phyloP scores from a whole-genome alignment of 2,113 vertebrate species.

The Rhinichthys klamathensis region DNA sequence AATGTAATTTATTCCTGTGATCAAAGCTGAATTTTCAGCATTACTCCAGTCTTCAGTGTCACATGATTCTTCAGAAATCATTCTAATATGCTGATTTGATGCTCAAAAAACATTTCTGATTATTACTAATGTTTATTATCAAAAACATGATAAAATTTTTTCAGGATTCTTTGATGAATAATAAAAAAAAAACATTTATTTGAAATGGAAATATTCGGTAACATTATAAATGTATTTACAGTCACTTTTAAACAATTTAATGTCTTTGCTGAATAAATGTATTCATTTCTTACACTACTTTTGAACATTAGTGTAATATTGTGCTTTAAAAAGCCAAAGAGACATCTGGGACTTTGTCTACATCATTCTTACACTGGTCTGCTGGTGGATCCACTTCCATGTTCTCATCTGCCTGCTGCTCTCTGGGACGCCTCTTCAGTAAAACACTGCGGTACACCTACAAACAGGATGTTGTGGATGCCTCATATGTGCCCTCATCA shows the following conservation, averaged over 20 bases:
- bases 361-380: slow-evolving; percentile 67
- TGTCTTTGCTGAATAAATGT: neutral
- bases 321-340: neutral
- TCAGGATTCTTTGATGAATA: neutral
- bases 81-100: neutral
- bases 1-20: neutral
- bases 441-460: slow-evolving; percentile 96
- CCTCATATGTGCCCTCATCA: neutral
- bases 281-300: too few species aligned
- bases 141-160: neutral
- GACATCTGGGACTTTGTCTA: neutral
- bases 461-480: slow-evolving; percentile 34
- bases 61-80: neutral
- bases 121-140: neutral
- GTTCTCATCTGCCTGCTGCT: slow-evolving; percentile 67
- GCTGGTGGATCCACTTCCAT: slow-evolving; percentile 76
- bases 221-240: neutral
- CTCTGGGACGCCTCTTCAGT: slow-evolving; percentile 72
- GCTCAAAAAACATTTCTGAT: neutral
- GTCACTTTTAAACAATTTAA: neutral
- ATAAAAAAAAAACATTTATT: too few species aligned
- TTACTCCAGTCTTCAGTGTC: neutral
- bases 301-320: neutral
- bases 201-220: neutral
- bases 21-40: neutral